Conservation (phyloP, 2,888 invertebrate species). For the Pedicia rivosa region DNA sequence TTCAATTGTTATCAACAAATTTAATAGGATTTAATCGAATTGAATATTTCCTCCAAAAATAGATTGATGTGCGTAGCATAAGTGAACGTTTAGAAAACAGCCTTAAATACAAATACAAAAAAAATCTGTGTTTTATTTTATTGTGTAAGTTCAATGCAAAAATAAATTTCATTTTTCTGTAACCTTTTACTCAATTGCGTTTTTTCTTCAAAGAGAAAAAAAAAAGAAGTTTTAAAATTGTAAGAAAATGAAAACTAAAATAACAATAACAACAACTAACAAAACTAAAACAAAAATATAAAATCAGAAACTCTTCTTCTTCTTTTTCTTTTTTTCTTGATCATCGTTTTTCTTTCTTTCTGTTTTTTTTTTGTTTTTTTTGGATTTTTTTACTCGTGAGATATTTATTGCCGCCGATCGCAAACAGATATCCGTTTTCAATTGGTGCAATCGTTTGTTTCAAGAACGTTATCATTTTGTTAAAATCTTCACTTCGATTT, state of each 20-base stretch:
- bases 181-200: no score
- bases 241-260: conserved; percentile 2
- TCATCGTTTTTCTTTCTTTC: conserved; percentile 5
- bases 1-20: no score
- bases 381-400: conserved; percentile 18
- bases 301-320: no score
- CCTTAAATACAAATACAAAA: no score
- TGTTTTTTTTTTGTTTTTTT: conserved; percentile 26
- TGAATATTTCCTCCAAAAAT: no score
- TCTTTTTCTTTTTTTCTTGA: conserved; percentile 10
- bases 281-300: no score
- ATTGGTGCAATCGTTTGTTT: conserved; percentile 10
- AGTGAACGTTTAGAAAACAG: no score
- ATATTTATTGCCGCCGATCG: conserved; percentile 33
- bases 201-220: conserved; percentile 1
- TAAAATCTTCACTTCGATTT: conserved; percentile 4
- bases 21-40: no score
- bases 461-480: conserved; percentile 9
- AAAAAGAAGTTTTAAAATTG: neutral
- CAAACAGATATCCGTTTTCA: conserved; percentile 22
- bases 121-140: no score
- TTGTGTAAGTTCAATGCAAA: no score
- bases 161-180: no score
- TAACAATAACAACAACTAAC: conserved; percentile 1
- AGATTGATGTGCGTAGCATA: no score